These are phyloP conservation scores for Peromyscus melanophrys DNA, from an alignment of 2,797 vertebrate species.

Conservation along the genomic window DNA sequence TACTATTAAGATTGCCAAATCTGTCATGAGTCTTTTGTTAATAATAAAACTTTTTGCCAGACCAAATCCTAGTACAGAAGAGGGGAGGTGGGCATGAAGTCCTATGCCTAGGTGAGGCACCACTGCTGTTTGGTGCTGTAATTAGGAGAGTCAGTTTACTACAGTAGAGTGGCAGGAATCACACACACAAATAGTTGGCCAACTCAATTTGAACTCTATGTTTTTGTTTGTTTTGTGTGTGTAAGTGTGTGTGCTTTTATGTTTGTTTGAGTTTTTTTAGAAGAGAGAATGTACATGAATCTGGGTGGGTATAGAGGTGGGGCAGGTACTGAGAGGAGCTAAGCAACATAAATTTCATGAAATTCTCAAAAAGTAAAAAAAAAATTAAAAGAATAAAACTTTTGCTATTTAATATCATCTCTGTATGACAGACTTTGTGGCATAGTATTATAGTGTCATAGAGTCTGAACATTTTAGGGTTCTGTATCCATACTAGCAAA, in stretches of 20 bases:
- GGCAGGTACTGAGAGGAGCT: neutral
- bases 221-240: neutral
- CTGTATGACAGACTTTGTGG: constrained; percentile 20
- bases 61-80: neutral
- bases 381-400: neutral
- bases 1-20: constrained; percentile 25
- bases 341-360: neutral
- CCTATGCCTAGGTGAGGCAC: neutral
- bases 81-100: no score
- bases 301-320: neutral
- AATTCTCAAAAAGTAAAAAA: neutral
- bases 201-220: neutral
- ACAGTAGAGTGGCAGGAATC: neutral
- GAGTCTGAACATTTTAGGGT: neutral
- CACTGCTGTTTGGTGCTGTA: no score
- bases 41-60: neutral
- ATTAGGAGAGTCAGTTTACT: neutral
- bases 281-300: neutral
- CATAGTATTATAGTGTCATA: constrained; percentile 8
- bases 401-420: constrained; percentile 17
- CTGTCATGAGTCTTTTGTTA: constrained; percentile 29
- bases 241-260: neutral
- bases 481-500: constrained; percentile 24
- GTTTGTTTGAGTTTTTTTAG: neutral
- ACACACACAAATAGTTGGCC: no score